Evolutionary conservation across 1,140 invertebrate species (phyloP).

Genomic region (Drosophila albomicans): DNA sequence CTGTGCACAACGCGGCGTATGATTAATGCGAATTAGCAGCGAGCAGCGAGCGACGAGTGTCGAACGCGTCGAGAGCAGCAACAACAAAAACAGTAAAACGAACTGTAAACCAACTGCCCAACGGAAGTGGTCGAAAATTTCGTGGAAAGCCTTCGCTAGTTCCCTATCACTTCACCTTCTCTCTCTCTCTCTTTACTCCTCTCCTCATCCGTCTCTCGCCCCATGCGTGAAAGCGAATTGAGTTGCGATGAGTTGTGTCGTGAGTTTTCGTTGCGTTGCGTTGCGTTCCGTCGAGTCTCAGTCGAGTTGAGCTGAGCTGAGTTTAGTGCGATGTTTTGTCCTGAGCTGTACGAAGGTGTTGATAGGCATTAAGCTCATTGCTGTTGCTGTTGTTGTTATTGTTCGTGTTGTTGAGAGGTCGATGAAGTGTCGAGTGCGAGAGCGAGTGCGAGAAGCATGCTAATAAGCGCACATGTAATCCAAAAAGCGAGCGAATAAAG

Average conservation of each 20-base stretch:
- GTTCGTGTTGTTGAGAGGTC: conserved; percentile 24
- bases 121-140: conserved; percentile 76
- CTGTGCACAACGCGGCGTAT: conserved; percentile 73
- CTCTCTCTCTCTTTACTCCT: no score
- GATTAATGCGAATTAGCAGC: conserved; percentile 80
- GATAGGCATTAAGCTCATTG: conserved; percentile 17
- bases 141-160: conserved; percentile 71
- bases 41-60: conserved; percentile 15
- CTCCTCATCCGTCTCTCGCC: background rate
- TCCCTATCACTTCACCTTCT: background rate
- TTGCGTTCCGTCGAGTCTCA: no score
- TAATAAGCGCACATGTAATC: conserved; percentile 30
- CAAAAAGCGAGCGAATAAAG: conserved; percentile 8
- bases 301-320: conserved; percentile 32
- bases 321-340: conserved; percentile 6
- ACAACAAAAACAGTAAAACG: conserved; percentile 22
- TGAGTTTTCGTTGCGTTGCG: background rate
- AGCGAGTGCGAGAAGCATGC: conserved; percentile 27
- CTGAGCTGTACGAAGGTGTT: conserved; percentile 27
- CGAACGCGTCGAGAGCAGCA: conserved; percentile 33
- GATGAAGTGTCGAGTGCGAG: conserved; percentile 29
- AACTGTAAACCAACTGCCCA: conserved; percentile 43
- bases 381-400: conserved; percentile 1
- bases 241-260: conserved; percentile 27
- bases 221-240: conserved; percentile 38